Conservation (phyloP, 2,113 vertebrate species). For the Melospiza melodia region DNA sequence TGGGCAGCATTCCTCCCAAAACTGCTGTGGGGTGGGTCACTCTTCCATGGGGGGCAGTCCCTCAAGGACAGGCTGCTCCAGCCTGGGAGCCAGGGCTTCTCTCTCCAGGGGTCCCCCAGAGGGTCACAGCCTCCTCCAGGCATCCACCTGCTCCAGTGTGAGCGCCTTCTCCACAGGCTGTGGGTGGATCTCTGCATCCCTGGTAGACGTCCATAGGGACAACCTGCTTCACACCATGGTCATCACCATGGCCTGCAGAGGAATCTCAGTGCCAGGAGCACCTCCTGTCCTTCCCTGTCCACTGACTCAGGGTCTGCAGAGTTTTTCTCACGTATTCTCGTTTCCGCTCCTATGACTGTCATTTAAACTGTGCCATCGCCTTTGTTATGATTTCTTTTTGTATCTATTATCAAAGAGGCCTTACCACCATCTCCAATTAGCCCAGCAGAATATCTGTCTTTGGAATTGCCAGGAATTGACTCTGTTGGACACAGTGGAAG, state of each 20-base stretch:
- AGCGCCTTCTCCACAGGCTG: rapidly evolving
- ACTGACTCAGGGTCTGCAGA: background rate
- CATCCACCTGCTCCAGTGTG: no score
- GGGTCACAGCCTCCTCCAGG: background rate
- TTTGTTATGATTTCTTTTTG: background rate
- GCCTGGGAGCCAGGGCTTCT: background rate
- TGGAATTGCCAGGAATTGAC: background rate
- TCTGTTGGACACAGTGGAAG: background rate
- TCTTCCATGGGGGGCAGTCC: background rate
- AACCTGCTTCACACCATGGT: no score
- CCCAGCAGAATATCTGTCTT: rapidly evolving
- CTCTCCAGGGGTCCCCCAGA: background rate
- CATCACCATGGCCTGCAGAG: rapidly evolving
- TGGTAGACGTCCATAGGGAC: rapidly evolving
- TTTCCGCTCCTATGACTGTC: background rate
- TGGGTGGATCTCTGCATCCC: background rate
- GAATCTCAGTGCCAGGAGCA: rapidly evolving
- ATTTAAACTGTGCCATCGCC: background rate
- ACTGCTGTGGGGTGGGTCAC: rapidly evolving
- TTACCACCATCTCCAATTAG: background rate
- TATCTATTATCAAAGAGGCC: rapidly evolving
- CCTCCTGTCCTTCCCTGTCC: background rate
- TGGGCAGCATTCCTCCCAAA: background rate
- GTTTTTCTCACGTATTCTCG: background rate
- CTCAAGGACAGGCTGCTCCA: background rate